Base-by-base conservation (phyloP, 2,113 vertebrate genomes). In the Cettia cetti region DNA sequence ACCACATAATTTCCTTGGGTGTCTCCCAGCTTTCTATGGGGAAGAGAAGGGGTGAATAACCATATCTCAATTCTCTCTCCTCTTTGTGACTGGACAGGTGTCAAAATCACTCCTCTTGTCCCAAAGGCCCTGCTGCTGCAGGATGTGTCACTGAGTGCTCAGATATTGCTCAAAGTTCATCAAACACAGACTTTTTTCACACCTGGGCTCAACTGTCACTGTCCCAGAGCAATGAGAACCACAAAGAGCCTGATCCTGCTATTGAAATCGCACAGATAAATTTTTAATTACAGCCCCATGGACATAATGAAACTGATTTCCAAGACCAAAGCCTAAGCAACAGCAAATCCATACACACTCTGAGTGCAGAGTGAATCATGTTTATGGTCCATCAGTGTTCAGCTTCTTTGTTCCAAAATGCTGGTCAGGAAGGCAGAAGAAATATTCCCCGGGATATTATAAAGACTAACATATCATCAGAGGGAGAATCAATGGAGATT, bases 401-500 rank as follows among this genome's bases (percentile, higher is more conserved):
- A 68, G 74, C 63, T 60, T 52, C 93, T 94, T 89, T 96, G 85
- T 90, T 95, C 94, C 83, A 84, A 95, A 95, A 95, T 94, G 82
- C 86, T 92, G 76, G 69, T 93, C 90, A 95, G 90, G 88, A 96
- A 93, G 57, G 86, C 80, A 86, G 90, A 71, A 92, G 92, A 88
- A 92, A 93, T 93, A 94, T 94, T 96, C 92, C 90, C 92, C 0
- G 0, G 88, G 93, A 89, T 90, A 84, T 90, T 94, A 91, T 96
- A 92, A 95, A 96, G 86, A 63, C 69, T 90, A 95, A 96, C 79
- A n/a, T 56, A 92, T 92, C 85, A 83, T 96, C 94, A 79, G 71
- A 88, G 64, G 85, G 65, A 93, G 94, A 96, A 89, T 95, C 93
- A 95, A 93, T 96, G 92, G 72, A 96, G 95, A 97, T 94, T 78